Evolutionary conservation across 2,888 invertebrate species (phyloP), one percentile per base, ranked within the genome.

Genomic region (Caenorhabditis zanzibari): DNA sequence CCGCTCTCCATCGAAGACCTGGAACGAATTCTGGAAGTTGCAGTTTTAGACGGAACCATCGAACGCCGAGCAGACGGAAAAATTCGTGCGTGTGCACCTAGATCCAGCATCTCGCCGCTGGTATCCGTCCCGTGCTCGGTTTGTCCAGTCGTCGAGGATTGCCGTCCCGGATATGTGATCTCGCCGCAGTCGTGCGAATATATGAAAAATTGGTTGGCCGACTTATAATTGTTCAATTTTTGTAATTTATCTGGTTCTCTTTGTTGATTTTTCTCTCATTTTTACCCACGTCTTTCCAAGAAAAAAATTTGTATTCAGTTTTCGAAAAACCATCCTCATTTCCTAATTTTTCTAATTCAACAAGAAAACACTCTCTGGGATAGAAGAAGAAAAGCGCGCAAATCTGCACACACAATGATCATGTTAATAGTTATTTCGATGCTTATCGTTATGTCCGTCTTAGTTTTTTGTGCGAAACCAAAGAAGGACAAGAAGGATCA

Each of bases 111-210:
- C 19, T 86, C 86, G 6, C 74, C 85, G 32, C 76, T 91, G 14
- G 89, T 87, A 7, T 82, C 84, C 9, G 84, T 89, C n/a, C 91
- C 91, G 7, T 92, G 91, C 73, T 83, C 89, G n/a, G 86, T 87
- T 28, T 92, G 91, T 81, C 92, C 91, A 5, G 85, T 92, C 44
- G 83, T 88, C 47, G 71, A 82, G 52, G 92, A 92, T 76, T 92
- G 92, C 75, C 85, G 86, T 7, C 89, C 90, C 5, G 90, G 89
- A 38, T 87, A 90, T 59, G 85, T 87, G 54, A 89, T 92, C 63
- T 89, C 90, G 12, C 92, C 92, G 12, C 90, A 91, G 80, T 86
- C 87, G 9, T 92, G 92, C 64, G 87, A 85, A 54, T 92, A 92
- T 74, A 87, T 90, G 85, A 81, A 84, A 2, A 86, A 88, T 26